Evolutionary conservation across 2,888 invertebrate species (phyloP).

Genomic region (Muscina levida): DNA sequence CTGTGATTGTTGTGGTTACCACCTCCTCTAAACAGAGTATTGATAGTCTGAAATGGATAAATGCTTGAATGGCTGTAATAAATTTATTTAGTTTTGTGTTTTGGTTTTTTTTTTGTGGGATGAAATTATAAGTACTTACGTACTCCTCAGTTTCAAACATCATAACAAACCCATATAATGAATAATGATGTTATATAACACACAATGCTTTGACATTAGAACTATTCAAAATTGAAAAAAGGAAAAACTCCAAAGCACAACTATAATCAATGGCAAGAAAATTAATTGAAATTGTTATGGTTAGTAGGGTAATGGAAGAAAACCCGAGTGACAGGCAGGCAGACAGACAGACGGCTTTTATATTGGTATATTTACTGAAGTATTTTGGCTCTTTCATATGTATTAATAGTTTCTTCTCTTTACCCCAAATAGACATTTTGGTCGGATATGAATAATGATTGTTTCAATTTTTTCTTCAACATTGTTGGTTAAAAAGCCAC

Average conservation of each 20-base stretch:
- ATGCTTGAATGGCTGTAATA: slow-evolving; percentile 45
- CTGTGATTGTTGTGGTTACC: slow-evolving; percentile 62
- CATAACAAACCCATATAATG: slow-evolving; percentile 30
- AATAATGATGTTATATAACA: slow-evolving; percentile 66
- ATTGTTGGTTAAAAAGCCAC: slow-evolving; percentile 50
- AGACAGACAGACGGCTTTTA: not conserved
- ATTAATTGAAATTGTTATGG: slow-evolving; percentile 65
- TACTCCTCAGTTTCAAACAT: not conserved
- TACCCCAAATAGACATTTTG: not conserved
- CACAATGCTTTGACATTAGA: slow-evolving; percentile 63
- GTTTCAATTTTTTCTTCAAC: slow-evolving; percentile 21
- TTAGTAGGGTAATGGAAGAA: slow-evolving; percentile 27
- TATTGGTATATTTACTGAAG: too few species aligned
- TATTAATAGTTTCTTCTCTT: slow-evolving; percentile 59
- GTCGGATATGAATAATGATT: slow-evolving; percentile 57
- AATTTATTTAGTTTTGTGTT: slow-evolving; percentile 55
- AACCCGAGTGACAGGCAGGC: not conserved
- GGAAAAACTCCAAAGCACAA: not conserved
- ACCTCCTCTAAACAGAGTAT: slow-evolving; percentile 43
- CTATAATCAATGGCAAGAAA: slow-evolving; percentile 38
- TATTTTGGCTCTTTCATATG: too few species aligned
- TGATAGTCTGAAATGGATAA: too few species aligned
- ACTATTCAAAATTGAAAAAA: slow-evolving; percentile 52
- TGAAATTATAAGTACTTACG: slow-evolving; percentile 14
- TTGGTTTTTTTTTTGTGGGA: too few species aligned